Conservation (phyloP, 2,113 vertebrate species). For the Gasterosteus nipponicus region DNA sequence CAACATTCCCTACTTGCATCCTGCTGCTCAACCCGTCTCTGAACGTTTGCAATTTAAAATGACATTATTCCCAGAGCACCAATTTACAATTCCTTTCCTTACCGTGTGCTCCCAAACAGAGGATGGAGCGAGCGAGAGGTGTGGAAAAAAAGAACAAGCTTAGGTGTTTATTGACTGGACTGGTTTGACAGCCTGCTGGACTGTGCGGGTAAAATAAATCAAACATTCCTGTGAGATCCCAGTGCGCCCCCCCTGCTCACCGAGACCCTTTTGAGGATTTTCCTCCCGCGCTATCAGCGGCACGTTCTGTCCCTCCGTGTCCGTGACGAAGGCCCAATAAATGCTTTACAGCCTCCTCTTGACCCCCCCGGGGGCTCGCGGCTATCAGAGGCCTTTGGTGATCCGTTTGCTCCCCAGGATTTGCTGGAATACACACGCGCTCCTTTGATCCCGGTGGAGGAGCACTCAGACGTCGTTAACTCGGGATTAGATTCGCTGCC, state of each 20-base stretch:
- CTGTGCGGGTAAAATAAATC: conserved; percentile 37
- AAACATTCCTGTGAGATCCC: neutral
- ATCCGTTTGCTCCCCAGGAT: conserved; percentile 35
- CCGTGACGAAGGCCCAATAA: conserved; percentile 42
- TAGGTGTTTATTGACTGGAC: conserved; percentile 32
- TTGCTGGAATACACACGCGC: conserved; percentile 39
- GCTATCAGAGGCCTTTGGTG: conserved; percentile 59
- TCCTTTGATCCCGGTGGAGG: conserved; percentile 66
- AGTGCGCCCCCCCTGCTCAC: conserved; percentile 1
- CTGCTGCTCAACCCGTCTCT: conserved; percentile 35
- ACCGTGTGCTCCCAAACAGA: conserved; percentile 40
- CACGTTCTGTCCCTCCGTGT: conserved; percentile 20
- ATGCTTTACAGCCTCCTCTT: conserved; percentile 38
- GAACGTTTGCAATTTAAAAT: conserved; percentile 35
- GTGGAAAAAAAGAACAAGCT: neutral
- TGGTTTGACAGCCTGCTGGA: conserved; percentile 32
- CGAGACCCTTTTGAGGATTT: neutral
- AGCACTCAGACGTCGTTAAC: conserved; percentile 55
- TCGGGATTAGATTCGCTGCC: conserved; percentile 62
- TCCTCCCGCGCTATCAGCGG: conserved; percentile 8
- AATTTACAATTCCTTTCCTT: conserved; percentile 21
- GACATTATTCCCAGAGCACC: conserved; percentile 40
- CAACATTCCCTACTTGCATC: conserved; percentile 14
- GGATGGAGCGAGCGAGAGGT: neutral
- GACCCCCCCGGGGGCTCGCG: conserved; percentile 17